Percentiles rank a stretch among this genome's conserved stretches.
Evolutionary conservation across 2,797 vertebrate species (phyloP).

Genomic region (Syngnathus rostellatus): DNA sequence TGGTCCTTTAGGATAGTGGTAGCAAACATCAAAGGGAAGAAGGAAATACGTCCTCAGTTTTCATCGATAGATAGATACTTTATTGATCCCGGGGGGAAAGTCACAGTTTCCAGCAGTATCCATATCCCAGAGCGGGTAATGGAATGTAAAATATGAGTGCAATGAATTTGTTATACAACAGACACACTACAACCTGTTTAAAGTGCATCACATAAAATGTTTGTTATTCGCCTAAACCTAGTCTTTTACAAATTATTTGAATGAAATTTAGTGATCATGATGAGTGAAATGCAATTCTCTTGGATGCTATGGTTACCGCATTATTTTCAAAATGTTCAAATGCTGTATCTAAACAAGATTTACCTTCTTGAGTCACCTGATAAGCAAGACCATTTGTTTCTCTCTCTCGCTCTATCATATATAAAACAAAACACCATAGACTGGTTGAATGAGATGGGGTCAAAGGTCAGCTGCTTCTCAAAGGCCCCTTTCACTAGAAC

Average conservation of each 20-base stretch:
- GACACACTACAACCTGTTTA: too few species aligned
- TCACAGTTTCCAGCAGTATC: too few species aligned
- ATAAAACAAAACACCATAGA: not conserved
- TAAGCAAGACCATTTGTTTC: not conserved
- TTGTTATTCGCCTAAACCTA: not conserved
- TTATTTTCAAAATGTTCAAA: not conserved
- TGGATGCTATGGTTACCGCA: not conserved
- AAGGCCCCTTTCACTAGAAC: constrained; percentile 20
- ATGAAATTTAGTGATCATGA: not conserved
- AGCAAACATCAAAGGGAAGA: not conserved
- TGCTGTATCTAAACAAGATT: too few species aligned
- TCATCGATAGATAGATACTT: not conserved
- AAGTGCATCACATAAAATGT: too few species aligned
- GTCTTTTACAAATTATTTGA: not conserved
- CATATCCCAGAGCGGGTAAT: too few species aligned
- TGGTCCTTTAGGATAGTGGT: not conserved
- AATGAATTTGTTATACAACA: too few species aligned
- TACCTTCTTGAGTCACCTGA: not conserved
- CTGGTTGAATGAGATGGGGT: constrained; percentile 7
- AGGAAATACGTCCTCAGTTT: not conserved
- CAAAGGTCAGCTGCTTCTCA: constrained; percentile 17
- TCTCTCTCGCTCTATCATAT: too few species aligned
- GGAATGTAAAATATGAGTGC: too few species aligned
- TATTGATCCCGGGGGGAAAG: not conserved
- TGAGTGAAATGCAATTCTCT: not conserved